phyloP scores from a whole-genome alignment of 2,888 invertebrate genomes.

The Theretra japonica region DNA sequence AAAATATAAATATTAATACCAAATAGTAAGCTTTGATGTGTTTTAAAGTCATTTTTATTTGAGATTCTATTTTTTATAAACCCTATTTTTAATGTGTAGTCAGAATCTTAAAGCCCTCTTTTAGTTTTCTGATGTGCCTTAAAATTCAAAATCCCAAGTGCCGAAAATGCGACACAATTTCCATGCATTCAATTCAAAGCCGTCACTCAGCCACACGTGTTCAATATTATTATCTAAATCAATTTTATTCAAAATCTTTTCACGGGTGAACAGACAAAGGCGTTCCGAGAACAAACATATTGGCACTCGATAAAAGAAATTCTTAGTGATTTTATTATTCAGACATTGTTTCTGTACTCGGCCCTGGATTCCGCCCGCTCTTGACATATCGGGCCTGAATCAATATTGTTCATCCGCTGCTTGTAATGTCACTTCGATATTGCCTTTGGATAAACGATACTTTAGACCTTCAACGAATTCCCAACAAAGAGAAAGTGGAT shows the following conservation, averaged over 20 bases:
- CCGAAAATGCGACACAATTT: not conserved
- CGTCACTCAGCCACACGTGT: too few species aligned
- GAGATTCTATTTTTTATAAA: too few species aligned
- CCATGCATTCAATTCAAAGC: not conserved
- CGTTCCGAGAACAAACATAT: slow-evolving; percentile 30
- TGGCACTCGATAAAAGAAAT: slow-evolving; percentile 35
- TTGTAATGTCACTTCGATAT: slow-evolving; percentile 32
- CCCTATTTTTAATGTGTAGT: too few species aligned
- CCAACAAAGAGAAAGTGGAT: slow-evolving; percentile 1
- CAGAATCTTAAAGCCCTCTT: too few species aligned
- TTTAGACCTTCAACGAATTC: slow-evolving; percentile 22
- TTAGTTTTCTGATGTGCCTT: too few species aligned
- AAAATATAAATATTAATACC: too few species aligned
- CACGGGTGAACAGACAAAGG: slow-evolving; percentile 18
- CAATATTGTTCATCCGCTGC: slow-evolving; percentile 39
- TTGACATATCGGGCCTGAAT: slow-evolving; percentile 37
- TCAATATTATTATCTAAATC: slow-evolving; percentile 16
- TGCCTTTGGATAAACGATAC: slow-evolving; percentile 28
- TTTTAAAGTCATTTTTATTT: too few species aligned
- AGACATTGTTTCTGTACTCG: slow-evolving; percentile 42
- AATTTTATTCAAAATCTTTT: slow-evolving; percentile 11
- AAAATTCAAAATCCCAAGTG: too few species aligned
- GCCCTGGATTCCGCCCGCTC: slow-evolving; percentile 37
- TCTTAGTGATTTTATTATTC: slow-evolving; percentile 40
- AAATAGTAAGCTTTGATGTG: too few species aligned